These are phyloP conservation scores for Hemistola chrysoprasaria DNA, from an alignment of 2,888 invertebrate genomes.

Conservation along the genomic window DNA sequence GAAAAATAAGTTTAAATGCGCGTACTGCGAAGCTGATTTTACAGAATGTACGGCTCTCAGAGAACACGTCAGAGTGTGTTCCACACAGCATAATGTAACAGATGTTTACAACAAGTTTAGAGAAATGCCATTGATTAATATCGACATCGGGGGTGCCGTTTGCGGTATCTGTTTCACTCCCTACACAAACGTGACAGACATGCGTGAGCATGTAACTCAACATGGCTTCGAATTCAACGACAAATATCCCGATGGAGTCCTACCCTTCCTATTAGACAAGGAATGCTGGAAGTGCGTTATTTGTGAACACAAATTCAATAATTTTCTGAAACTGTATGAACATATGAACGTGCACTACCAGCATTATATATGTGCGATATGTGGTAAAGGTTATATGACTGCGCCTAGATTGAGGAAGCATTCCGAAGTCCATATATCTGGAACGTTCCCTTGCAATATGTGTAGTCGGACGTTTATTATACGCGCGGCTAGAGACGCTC, in stretches of 20 bases:
- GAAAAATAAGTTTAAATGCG: conserved; percentile 66
- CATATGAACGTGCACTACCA: conserved; percentile 75
- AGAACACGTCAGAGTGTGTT: conserved; percentile 55
- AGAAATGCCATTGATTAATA: conserved; percentile 70
- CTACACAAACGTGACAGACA: conserved; percentile 44
- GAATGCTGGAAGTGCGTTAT: conserved; percentile 66
- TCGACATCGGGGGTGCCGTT: conserved; percentile 57
- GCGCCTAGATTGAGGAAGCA: conserved; percentile 67
- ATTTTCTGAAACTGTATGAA: conserved; percentile 69
- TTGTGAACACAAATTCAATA: conserved; percentile 62
- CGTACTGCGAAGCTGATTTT: conserved; percentile 67
- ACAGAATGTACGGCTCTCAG: conserved; percentile 57
- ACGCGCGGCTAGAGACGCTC: conserved; percentile 65
- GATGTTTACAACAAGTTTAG: conserved; percentile 72
- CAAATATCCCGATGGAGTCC: conserved; percentile 62
- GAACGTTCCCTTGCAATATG: conserved; percentile 64
- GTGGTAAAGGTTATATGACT: conserved; percentile 74
- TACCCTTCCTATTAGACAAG: conserved; percentile 64
- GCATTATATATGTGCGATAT: conserved; percentile 69
- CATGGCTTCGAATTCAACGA: conserved; percentile 57
- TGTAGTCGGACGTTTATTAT: conserved; percentile 61
- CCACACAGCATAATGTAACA: conserved; percentile 48
- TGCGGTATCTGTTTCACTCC: conserved; percentile 56
- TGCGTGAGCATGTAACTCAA: conserved; percentile 56
- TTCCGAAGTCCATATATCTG: conserved; percentile 64